Conservation (phyloP, 2,888 invertebrate genomes). For the Drosophila mayaguana region DNA sequence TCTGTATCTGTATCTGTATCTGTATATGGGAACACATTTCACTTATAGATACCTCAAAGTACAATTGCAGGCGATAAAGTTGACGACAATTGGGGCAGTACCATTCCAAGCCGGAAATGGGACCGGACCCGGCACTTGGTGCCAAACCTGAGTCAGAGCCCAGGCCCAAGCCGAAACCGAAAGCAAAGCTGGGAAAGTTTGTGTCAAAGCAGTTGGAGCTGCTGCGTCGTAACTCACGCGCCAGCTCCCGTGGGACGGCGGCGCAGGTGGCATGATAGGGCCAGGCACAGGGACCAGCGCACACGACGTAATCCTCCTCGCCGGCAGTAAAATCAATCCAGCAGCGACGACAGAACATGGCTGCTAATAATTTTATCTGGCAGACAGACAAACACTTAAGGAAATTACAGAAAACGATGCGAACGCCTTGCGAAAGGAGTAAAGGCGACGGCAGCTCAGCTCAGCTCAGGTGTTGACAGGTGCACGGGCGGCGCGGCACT, state of each 20-base stretch:
- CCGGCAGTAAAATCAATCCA: constrained; percentile 83
- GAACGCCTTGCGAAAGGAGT: constrained; percentile 44
- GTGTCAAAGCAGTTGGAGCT: constrained; percentile 25
- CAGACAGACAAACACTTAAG: constrained; percentile 62
- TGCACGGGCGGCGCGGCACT: constrained; percentile 53
- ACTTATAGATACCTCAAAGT: constrained; percentile 81
- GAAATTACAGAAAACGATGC: constrained; percentile 58
- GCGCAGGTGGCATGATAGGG: constrained; percentile 82
- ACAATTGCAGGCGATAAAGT: constrained; percentile 83
- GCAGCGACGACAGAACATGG: constrained; percentile 84
- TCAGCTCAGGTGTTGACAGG: constrained; percentile 68
- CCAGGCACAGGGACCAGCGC: constrained; percentile 82
- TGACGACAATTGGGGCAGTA: constrained; percentile 83
- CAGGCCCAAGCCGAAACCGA: no score
- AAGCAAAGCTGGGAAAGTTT: constrained; percentile 10
- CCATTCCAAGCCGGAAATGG: constrained; percentile 73
- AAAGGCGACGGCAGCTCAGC: constrained; percentile 1
- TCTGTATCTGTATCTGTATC: constrained; percentile 9
- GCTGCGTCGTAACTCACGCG: constrained; percentile 51
- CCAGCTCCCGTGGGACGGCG: constrained; percentile 73
- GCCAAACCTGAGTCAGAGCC: not conserved
- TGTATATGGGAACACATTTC: not conserved
- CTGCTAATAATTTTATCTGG: constrained; percentile 61
- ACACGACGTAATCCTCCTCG: constrained; percentile 75
- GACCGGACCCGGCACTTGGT: not conserved